Base-by-base conservation (phyloP, 2,888 invertebrate genomes). In the Chloroclystis v-ata region DNA sequence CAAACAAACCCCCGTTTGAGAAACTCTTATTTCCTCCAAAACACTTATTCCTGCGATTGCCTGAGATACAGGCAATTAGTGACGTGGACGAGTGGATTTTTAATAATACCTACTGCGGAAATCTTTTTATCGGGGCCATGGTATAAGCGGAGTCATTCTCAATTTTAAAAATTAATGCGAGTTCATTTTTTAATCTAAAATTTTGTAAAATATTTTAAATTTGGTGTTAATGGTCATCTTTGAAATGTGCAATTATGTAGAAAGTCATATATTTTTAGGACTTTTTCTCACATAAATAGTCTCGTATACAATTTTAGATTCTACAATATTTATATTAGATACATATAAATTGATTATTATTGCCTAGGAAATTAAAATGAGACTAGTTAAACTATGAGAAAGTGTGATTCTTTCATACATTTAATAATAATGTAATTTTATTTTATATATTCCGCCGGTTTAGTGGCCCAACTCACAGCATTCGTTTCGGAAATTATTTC, bases 401-500 rank as follows among this genome's bases (percentile, higher is more conserved):
- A n/a, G n/a, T n/a, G n/a, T n/a, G n/a, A n/a, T n/a, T n/a, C n/a
- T n/a, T n/a, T n/a, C 20, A 20, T 2, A 20, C 2, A 20, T 20
- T 20, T 20, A 20, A 20, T 20, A 20, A 4, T 3, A 26, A 8
- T 6, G 2, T 6, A 32, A 5, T 4, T 10, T 5, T 14, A n/a
- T 0, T 6, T 9, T 2, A n/a, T 5, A 4, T 14, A 9, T n/a
- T 3, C 16, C 16, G 14, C 20, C 20, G 10, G 6, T 1, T 52
- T 52, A 12, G 10, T 46, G 44, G 67, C 59, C 59, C 41, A 51
- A 24, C 47, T 37, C 51, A 54, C 60, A 64, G 72, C 69, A 75
- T 75, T 75, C 69, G 57, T 63, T 71, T 69, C 63, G 67, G 72
- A 75, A 77, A 75, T 75, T 69, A 78, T 78, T 76, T 76, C 65